Evolutionary conservation across 2,113 vertebrate species (phyloP), one percentile per base, ranked within the genome.

Genomic region (Brachyistius frenatus): DNA sequence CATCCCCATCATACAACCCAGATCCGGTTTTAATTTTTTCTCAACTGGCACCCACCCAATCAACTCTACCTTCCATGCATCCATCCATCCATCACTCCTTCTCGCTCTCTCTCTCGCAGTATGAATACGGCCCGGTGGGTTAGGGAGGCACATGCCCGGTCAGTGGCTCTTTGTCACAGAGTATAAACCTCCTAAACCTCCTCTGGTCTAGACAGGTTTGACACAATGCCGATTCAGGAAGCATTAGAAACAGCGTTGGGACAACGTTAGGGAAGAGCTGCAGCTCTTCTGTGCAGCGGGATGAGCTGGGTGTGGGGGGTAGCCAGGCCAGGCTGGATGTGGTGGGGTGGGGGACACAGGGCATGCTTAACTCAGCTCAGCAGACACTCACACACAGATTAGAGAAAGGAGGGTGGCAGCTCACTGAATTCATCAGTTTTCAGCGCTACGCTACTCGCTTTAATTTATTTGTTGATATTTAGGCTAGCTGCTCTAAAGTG

Each of bases 391-490:
- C 96, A 96, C 93, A 96, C 93, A 93, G 93, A 96, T 95, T 94
- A 95, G 91, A 97, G 95, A 94, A 90, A 96, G 95, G 96, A 97
- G 93, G 96, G 96, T 97, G 97, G 96, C 97, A 98, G 98, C 96
- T 99, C 97, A 99, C 94, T 97, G 96, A 97, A 87, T 93, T 74
- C 16, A 71, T 54, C 2, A 0, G 31, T 63, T 57, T 71, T 56
- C n/a, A 76, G 2, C 1, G 0, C 57, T 13, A 30, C 4, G 23
- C 3, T 62, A 23, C 47, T 2, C 31, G 58, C 13, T 32, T 53
- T 14, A 30, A 53, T 60, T 68, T 10, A 14, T 62, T 30, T n/a
- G 2, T 15, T 15, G 3, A 36, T 33, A 35, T 46, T 50, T 53
- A 33, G 2, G 14, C 8, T 47, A 4, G 33, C 36, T 39, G 41